These are phyloP conservation scores for Autographa gamma DNA, from an alignment of 2,888 invertebrate species.

Conservation along the genomic window DNA sequence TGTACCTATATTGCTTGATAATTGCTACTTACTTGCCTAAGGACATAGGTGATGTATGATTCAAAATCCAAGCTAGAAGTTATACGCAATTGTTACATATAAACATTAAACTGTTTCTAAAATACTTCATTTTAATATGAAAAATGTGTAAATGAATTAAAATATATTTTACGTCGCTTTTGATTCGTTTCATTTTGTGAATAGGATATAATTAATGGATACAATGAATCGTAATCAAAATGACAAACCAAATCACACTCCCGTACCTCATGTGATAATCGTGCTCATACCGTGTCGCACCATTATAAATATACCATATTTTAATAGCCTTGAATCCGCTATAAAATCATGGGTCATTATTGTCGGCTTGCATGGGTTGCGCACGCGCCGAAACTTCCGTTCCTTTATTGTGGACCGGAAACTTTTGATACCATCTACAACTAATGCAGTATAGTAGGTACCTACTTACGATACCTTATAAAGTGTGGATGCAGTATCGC, in stretches of 20 bases:
- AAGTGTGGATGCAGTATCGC: slow-evolving; percentile 36
- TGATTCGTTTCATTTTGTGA: not conserved
- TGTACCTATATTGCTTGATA: not conserved
- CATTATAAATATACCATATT: slow-evolving; percentile 19
- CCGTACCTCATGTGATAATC: not conserved
- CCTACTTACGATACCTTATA: slow-evolving; percentile 54
- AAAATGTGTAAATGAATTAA: not conserved
- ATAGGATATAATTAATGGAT: not conserved
- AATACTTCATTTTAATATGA: not conserved
- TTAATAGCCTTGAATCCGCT: slow-evolving; percentile 49
- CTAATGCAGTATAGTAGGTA: not conserved
- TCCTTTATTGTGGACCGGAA: slow-evolving; percentile 78
- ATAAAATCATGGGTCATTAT: slow-evolving; percentile 59
- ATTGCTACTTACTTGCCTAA: not conserved
- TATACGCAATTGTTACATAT: not conserved
- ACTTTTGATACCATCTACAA: slow-evolving; percentile 75
- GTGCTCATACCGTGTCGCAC: not conserved
- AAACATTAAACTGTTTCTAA: no score
- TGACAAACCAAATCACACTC: slow-evolving; percentile 13
- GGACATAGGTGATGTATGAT: not conserved
- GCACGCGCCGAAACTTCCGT: slow-evolving; percentile 84
- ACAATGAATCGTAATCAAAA: slow-evolving; percentile 24
- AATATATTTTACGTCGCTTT: not conserved
- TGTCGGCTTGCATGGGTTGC: slow-evolving; percentile 68
- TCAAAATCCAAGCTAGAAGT: not conserved